Evolutionary conservation across 2,113 vertebrate genomes (phyloP).

Genomic region (Silurus meridionalis): DNA sequence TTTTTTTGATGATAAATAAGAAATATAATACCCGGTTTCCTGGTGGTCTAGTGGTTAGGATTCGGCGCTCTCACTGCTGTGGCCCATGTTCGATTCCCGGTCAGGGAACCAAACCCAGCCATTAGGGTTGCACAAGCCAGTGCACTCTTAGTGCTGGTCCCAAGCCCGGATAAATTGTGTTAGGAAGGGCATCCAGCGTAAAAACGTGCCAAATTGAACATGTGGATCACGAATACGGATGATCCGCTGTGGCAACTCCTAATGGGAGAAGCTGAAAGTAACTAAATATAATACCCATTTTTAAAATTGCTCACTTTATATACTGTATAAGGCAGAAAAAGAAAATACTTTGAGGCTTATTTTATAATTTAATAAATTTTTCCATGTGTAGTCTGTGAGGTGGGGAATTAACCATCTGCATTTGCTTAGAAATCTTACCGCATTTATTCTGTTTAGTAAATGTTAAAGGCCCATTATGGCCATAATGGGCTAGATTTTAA

Average conservation of each 20-base stretch:
- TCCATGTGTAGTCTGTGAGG: slow-evolving; percentile 25
- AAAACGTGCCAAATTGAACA: too few species aligned
- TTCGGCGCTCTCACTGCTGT: slow-evolving; percentile 63
- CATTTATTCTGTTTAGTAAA: slow-evolving; percentile 21
- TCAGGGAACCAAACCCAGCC: slow-evolving; percentile 27
- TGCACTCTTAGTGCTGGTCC: too few species aligned
- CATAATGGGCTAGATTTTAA: neutral
- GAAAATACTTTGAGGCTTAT: slow-evolving; percentile 29
- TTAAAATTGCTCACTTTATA: slow-evolving; percentile 9
- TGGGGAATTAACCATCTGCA: neutral
- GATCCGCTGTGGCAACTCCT: too few species aligned
- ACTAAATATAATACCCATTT: neutral
- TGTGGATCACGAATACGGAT: too few species aligned
- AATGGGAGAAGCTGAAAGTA: too few species aligned
- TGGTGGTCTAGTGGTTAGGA: slow-evolving; percentile 66
- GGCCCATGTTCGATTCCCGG: slow-evolving; percentile 63
- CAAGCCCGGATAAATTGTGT: too few species aligned
- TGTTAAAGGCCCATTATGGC: slow-evolving; percentile 12
- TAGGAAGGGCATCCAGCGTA: too few species aligned
- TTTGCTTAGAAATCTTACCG: neutral
- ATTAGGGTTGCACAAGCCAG: too few species aligned
- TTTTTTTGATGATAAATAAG: neutral
- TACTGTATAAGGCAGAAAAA: neutral
- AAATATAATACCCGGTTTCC: neutral
- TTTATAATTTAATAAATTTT: slow-evolving; percentile 39